Conservation (phyloP, 2,797 vertebrate genomes). For the Margarornis squamiger region DNA sequence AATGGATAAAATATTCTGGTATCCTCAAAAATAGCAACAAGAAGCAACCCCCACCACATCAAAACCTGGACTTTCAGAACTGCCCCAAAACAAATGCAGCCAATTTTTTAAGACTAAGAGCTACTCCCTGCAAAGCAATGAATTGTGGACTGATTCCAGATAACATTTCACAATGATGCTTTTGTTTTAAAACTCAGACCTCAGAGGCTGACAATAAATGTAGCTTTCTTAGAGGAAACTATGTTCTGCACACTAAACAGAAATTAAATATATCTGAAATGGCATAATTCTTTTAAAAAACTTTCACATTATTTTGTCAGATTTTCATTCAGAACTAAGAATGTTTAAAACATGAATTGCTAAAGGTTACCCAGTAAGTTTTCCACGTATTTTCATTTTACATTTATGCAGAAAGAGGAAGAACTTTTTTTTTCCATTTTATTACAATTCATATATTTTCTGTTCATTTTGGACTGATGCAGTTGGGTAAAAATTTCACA, state of each 20-base stretch:
- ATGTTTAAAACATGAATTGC: neutral
- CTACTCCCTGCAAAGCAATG: neutral
- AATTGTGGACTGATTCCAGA: conserved; percentile 32
- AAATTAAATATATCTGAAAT: neutral
- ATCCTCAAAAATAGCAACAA: neutral
- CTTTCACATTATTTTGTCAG: neutral
- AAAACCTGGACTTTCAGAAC: neutral
- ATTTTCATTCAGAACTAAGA: neutral
- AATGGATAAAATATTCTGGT: neutral
- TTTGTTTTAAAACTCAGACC: conserved; percentile 54
- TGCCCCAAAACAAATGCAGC: neutral
- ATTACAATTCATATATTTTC: neutral
- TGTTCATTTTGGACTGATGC: neutral
- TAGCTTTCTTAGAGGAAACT: neutral
- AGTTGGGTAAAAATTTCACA: neutral
- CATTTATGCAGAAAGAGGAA: neutral
- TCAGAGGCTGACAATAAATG: conserved; percentile 7
- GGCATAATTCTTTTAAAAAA: neutral
- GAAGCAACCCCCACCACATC: neutral
- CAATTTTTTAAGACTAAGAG: neutral
- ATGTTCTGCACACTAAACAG: neutral
- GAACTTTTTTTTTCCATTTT: neutral
- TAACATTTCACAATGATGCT: conserved; percentile 35
- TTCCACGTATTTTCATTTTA: neutral
- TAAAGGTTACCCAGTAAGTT: neutral